Base-by-base conservation (phyloP, 2,797 vertebrate species). In the Argentina silus region DNA sequence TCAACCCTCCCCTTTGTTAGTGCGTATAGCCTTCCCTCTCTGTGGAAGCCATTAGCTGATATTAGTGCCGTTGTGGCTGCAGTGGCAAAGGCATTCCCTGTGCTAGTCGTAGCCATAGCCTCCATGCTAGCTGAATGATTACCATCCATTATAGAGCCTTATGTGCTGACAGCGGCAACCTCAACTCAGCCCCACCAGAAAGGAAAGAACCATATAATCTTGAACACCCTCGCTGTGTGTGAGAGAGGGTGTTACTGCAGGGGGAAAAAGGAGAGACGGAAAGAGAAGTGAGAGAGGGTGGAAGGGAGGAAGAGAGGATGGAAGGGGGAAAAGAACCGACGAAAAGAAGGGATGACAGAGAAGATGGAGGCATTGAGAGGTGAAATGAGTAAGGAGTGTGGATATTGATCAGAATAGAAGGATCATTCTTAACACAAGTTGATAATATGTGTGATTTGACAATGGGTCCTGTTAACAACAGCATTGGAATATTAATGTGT, bases 11-110 rank as follows among this genome's bases (percentile, higher is more conserved):
- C 43, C 81, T 88, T 91, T 91, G 91, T 93, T 93, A 93, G 90
- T 86, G 56, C 8, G 9, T 59, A 36, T 45, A 27, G 45, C 17
- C 42, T 14, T 36, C 57, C 78, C 80, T 76, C 75, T 73, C 85
- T 79, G 94, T 93, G 94, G 92, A 93, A 94, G 93, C 94, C 93
- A 95, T 97, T 96, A 95, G 92, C 90, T 89, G 92, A 95, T 94
- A 97, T 97, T 96, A 96, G 95, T 92, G 93, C 87, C 62, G 23
- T 5, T 48, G 23, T 5, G 59, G 23, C 66, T 53, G 27, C 27
- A n/a, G 48, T 36, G 23, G 74, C 82, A 78, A 74, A 78, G 65
- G 74, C 81, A 68, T 76, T 81, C 36, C 42, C 68, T 70, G 12
- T 60, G 57, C 57, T 60, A 60, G 57, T 78, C 27, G 27, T 84